Conservation (phyloP, 2,888 invertebrate species). For the Pseudanteris insignis region DNA sequence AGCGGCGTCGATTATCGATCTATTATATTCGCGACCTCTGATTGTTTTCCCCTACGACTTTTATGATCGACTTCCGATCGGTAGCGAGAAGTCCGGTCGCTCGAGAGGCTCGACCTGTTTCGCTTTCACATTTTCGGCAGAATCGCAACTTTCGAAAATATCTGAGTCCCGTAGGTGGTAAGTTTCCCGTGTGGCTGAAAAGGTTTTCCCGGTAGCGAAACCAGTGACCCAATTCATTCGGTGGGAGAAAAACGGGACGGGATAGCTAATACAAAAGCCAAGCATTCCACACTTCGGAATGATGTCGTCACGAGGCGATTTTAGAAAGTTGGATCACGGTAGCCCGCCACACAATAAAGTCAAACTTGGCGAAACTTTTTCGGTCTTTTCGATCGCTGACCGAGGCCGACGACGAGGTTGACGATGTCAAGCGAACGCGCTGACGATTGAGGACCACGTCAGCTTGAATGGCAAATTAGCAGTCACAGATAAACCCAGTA, state of each 20-base stretch:
- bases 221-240: conserved; percentile 40
- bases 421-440: too few species aligned
- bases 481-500: too few species aligned
- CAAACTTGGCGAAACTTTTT: conserved; percentile 34
- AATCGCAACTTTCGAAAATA: conserved; percentile 39
- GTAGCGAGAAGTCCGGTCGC: conserved; percentile 16
- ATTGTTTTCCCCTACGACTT: conserved; percentile 20
- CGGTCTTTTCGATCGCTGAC: conserved; percentile 22
- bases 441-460: too few species aligned
- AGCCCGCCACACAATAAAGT: conserved; percentile 20
- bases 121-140: conserved; percentile 29
- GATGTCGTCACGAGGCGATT: conserved; percentile 37
- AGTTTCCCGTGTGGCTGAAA: conserved; percentile 30
- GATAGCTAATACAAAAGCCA: conserved; percentile 29
- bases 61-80: conserved; percentile 6
- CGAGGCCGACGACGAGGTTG: too few species aligned
- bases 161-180: conserved; percentile 33
- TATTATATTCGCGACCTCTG: conserved; percentile 11
- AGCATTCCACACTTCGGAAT: conserved; percentile 35
- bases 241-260: conserved; percentile 13
- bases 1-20: conserved; percentile 17
- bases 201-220: conserved; percentile 42
- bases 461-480: too few species aligned
- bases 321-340: conserved; percentile 37
- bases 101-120: conserved; percentile 24